A percentile compares a stretch with the other conserved stretches of the same genome.
Conservation (phyloP, 2,113 vertebrate species). For the Heterocephalus glaber region DNA sequence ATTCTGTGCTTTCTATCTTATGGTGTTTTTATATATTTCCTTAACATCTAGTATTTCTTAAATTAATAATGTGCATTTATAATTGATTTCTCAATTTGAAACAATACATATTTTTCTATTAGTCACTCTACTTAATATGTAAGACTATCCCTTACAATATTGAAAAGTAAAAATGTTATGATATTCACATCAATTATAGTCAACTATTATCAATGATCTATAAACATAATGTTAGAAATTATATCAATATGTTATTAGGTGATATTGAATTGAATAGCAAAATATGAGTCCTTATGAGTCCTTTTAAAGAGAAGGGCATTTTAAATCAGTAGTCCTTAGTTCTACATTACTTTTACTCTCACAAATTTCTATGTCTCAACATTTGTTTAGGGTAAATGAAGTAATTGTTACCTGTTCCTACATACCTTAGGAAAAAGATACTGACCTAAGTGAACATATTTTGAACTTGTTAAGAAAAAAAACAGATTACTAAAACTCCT, state of each 20-base stretch:
- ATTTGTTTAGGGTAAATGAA: background rate
- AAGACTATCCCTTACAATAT: background rate
- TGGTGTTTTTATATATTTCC: background rate
- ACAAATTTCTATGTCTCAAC: background rate
- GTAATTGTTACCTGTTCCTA: background rate
- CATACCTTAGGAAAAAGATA: background rate
- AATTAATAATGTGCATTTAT: background rate
- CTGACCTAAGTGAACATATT: background rate
- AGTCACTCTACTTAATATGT: background rate
- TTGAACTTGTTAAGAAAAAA: background rate
- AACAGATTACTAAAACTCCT: background rate
- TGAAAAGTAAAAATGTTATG: background rate
- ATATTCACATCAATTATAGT: background rate
- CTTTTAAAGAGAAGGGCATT: background rate
- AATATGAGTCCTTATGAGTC: background rate
- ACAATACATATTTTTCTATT: background rate
- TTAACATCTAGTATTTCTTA: background rate
- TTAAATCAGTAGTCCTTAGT: background rate
- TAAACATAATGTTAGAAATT: background rate
- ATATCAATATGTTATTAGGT: background rate
- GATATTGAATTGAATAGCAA: background rate
- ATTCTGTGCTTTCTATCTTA: background rate
- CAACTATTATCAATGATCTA: background rate
- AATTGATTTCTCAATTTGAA: background rate
- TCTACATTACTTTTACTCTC: background rate